These are phyloP conservation scores for Paratilapia polleni DNA, from an alignment of 2,113 vertebrate genomes.

Conservation along the genomic window DNA sequence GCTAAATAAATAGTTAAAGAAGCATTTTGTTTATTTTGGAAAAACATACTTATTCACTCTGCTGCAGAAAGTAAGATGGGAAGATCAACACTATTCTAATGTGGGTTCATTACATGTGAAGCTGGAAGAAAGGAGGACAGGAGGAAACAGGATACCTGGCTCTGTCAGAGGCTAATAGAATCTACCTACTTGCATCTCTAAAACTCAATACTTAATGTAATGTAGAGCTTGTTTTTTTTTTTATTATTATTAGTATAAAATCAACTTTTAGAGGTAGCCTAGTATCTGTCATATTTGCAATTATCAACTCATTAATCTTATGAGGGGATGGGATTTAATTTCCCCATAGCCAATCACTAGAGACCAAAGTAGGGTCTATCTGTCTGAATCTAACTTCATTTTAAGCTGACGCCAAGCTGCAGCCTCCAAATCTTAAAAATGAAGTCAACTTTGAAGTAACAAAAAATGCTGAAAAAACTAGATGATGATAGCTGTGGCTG, in stretches of 20 bases:
- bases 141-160: neutral
- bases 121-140: neutral
- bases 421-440: neutral
- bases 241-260: too few relatives aligned
- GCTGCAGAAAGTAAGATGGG: neutral
- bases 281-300: too few relatives aligned
- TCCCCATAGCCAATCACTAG: neutral
- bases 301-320: neutral
- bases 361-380: neutral
- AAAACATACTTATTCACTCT: neutral
- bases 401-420: neutral
- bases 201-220: neutral
- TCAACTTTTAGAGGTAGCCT: too few relatives aligned
- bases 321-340: neutral
- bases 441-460: neutral
- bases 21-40: slow-evolving; percentile 12
- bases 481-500: too few relatives aligned
- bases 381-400: neutral
- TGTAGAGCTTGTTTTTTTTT: neutral
- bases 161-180: neutral
- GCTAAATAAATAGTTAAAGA: slow-evolving; percentile 46
- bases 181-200: neutral
- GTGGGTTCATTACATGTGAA: neutral
- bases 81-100: neutral
- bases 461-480: neutral